phyloP scores from a whole-genome alignment of 2,113 vertebrate genomes.

The Marmota monax region DNA sequence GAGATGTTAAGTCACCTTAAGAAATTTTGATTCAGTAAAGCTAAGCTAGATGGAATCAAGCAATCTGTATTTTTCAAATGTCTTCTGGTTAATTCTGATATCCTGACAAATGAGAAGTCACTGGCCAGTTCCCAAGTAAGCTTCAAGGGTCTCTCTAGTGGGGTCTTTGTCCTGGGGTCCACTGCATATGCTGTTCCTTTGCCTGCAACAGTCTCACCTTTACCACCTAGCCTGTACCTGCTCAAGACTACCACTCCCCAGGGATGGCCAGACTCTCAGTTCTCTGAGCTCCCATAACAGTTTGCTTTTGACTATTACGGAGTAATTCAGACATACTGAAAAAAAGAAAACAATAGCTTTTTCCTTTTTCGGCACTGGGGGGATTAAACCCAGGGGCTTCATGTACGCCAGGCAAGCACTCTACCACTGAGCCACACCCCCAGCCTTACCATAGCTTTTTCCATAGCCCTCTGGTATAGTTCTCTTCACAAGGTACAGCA shows the following conservation, averaged over 20 bases:
- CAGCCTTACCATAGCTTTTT: neutral
- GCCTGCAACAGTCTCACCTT: neutral
- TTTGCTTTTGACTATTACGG: neutral
- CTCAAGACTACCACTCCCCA: neutral
- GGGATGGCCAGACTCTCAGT: neutral
- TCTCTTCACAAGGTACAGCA: neutral
- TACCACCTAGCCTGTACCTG: neutral
- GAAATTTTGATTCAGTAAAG: neutral
- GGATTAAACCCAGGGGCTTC: neutral
- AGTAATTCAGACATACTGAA: neutral
- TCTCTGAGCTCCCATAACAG: neutral
- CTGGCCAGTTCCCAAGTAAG: too few species aligned
- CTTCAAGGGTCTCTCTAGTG: fast-evolving
- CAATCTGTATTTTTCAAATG: neutral
- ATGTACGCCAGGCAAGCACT: neutral
- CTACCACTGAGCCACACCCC: neutral
- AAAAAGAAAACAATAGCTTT: neutral
- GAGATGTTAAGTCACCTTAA: neutral
- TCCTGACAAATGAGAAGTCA: neutral
- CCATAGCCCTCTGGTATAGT: neutral
- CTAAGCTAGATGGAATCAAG: neutral
- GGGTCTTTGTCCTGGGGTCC: neutral
- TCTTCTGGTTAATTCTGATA: neutral
- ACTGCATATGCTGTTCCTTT: neutral
- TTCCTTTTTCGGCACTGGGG: neutral